A percentile compares a stretch with the other conserved stretches of the same genome.
These are phyloP conservation scores for Podarcis cretensis DNA, from an alignment of 2,113 vertebrate species.

Conservation along the genomic window DNA sequence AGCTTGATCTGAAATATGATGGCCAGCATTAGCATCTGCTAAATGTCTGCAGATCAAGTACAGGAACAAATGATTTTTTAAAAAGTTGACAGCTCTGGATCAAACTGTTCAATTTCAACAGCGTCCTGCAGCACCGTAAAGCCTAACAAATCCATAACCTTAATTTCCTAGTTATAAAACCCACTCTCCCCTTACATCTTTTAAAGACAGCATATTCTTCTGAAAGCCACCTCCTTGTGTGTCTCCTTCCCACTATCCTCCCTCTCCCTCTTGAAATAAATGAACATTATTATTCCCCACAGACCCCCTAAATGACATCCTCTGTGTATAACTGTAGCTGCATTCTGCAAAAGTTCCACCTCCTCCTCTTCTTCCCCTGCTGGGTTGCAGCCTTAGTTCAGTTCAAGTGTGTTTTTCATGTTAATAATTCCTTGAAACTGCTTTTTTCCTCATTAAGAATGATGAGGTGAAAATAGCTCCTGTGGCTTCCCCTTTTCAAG, in stretches of 20 bases:
- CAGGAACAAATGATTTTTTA: not conserved
- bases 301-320: constrained; percentile 38
- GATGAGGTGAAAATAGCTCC: not conserved
- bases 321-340: constrained; percentile 5
- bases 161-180: not conserved
- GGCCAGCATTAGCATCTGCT: not conserved
- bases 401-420: constrained; percentile 22
- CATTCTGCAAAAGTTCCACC: constrained; percentile 17
- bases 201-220: not conserved
- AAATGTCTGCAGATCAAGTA: not conserved
- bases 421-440: not conserved
- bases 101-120: not conserved
- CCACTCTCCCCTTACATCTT: not conserved
- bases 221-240: not conserved
- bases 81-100: not conserved
- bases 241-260: constrained; percentile 15
- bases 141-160: not conserved
- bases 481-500: not conserved
- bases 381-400: constrained; percentile 11
- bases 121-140: not conserved
- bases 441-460: constrained; percentile 1
- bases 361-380: not conserved
- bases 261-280: constrained; percentile 31
- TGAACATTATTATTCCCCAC: constrained; percentile 34
- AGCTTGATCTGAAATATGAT: not conserved